Percentiles rank a stretch among this genome's conserved stretches.
Evolutionary conservation across 2,888 invertebrate genomes (phyloP).

Genomic region (Patella pellucida): DNA sequence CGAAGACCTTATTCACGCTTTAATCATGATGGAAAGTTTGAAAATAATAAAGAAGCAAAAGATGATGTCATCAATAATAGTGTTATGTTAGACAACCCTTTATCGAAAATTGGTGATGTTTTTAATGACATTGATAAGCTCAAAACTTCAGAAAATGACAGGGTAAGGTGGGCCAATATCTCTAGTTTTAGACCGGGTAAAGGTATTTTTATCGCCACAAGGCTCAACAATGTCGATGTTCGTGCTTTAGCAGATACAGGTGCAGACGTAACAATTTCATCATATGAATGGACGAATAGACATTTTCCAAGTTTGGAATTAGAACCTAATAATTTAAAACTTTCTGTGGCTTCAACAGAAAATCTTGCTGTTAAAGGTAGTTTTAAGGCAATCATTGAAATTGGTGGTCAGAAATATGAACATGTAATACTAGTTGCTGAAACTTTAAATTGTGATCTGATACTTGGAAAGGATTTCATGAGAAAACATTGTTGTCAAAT

Average conservation of each 20-base stretch:
- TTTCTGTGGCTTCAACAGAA: not conserved
- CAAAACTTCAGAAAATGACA: no score
- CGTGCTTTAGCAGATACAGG: conserved; percentile 2
- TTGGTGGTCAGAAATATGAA: not conserved
- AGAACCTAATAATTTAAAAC: not conserved
- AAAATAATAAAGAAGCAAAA: no score
- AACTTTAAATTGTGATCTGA: not conserved
- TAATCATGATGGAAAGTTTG: no score
- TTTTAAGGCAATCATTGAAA: not conserved
- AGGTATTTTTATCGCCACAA: not conserved
- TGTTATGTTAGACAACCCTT: no score
- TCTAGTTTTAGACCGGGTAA: not conserved
- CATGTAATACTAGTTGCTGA: not conserved
- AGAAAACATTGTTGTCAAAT: conserved; percentile 6
- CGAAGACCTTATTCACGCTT: no score
- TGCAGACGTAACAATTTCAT: not conserved
- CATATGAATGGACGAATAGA: not conserved
- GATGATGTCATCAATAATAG: no score
- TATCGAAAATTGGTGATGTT: no score
- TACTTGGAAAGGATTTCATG: not conserved
- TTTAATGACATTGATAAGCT: no score
- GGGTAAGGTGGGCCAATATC: no score
- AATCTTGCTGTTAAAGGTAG: not conserved
- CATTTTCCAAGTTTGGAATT: not conserved
- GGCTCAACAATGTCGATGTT: not conserved